Evolutionary conservation across 2,888 invertebrate genomes (phyloP).

Genomic region (Andricus quercusramuli): DNA sequence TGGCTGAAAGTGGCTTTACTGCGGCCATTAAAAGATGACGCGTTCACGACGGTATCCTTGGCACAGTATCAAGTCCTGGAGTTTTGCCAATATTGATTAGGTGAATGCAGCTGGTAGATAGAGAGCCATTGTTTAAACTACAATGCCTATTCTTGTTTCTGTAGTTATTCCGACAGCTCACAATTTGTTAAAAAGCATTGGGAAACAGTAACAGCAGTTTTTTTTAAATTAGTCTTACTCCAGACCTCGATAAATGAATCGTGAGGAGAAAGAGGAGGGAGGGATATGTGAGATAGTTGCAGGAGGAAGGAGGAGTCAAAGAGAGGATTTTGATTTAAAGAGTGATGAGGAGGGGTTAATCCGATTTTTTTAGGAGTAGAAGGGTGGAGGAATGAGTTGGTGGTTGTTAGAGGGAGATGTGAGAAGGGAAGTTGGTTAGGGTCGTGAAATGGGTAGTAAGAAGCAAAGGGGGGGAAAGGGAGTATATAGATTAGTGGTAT

Average conservation of each 20-base stretch:
- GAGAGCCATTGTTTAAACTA: slow-evolving; percentile 49
- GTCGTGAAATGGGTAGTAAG: rapidly evolving
- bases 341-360: too few relatives aligned
- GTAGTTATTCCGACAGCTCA: background rate
- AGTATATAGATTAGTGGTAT: too few relatives aligned
- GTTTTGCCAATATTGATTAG: slow-evolving; percentile 67
- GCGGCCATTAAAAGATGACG: slow-evolving; percentile 68
- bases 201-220: background rate
- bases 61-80: slow-evolving; percentile 63
- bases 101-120: slow-evolving; percentile 60
- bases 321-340: too few relatives aligned
- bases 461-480: too few relatives aligned
- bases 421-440: too few relatives aligned
- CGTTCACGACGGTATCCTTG: slow-evolving; percentile 53
- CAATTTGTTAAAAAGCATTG: background rate
- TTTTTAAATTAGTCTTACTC: background rate
- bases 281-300: too few relatives aligned
- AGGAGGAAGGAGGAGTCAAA: too few relatives aligned
- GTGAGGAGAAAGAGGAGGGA: too few relatives aligned
- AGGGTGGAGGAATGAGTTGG: too few relatives aligned
- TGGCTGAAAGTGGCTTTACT: slow-evolving; percentile 56
- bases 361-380: too few relatives aligned
- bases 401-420: too few relatives aligned
- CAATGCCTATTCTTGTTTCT: background rate
- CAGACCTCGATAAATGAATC: too few relatives aligned